Base-by-base conservation (phyloP, 2,888 invertebrate genomes). In the Drosophila recens region DNA sequence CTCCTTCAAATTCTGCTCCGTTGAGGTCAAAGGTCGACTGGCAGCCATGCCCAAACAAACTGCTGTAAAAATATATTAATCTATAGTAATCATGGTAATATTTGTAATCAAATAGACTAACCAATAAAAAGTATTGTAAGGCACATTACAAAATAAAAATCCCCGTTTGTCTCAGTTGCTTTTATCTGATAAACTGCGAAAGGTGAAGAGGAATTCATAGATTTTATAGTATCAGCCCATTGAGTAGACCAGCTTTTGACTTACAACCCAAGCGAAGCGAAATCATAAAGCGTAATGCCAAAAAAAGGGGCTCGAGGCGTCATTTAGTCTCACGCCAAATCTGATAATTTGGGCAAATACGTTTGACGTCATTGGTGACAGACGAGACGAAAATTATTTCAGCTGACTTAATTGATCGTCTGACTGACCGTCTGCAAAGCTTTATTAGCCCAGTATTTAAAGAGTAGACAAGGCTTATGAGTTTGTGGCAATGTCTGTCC, bases 291-390 rank as follows among this genome's bases (percentile, higher is more conserved):
- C 43, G 45, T 30, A 51, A 20, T 30, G 13, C 15, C 34, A 48
- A 75, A 70, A 43, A 43, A 43, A 58, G 75, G 71, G 83, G 86
- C 85, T 83, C 67, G 87, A 68, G 85, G 85, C 88, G 88, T 79
- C 83, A 40, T 61, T 64, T 57, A 56, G 80, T 87, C 86, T 83
- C 71, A 65, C 27, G 51, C 36, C 23, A 38, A 27, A 63, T 45
- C 53, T 61, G 56, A 71, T 80, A 62, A 48, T 48, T 57, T 79
- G 85, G 62, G 77, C 75, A 82, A 87, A 82, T 68, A 75, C 80
- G 83, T 62, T 79, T 78, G 77, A 74, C 79, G 77, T 77, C 77
- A 77, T 74, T 66, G 54, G 57, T 79, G 74, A 76, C 52, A 78
- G 65, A 53, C 20, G 10, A 59, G 58, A 56, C n/a, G 6, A 11